phyloP scores from a whole-genome alignment of 2,797 vertebrate genomes.

The Hipposideros larvatus region DNA sequence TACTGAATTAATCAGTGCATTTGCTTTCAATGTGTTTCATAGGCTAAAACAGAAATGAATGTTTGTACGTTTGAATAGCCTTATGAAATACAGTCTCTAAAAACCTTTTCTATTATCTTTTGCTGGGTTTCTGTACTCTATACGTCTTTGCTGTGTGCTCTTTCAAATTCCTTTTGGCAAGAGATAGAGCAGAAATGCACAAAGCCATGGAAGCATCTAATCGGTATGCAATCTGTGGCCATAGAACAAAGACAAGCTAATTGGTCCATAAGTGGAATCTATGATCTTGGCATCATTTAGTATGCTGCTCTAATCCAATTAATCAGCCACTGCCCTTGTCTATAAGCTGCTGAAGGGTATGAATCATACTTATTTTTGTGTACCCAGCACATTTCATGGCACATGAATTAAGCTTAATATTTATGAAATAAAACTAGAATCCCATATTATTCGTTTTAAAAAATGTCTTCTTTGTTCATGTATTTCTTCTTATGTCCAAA shows the following conservation, averaged over 20 bases:
- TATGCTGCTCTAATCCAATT: constrained; percentile 68
- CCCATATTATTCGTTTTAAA: background rate
- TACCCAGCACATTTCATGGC: background rate
- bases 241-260: constrained; percentile 70
- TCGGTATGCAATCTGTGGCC: constrained; percentile 69
- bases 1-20: constrained; percentile 23
- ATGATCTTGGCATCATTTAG: constrained; percentile 69
- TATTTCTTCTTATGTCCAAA: constrained; percentile 22
- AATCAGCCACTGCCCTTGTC: constrained; percentile 1
- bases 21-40: background rate
- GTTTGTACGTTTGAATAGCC: background rate
- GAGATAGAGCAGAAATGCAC: constrained; percentile 60
- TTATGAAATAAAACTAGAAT: constrained; percentile 45
- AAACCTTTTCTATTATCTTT: constrained; percentile 26
- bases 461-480: background rate
- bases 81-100: background rate
- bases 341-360: background rate
- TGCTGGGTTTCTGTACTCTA: background rate
- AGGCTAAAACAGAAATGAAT: background rate
- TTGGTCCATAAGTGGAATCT: constrained; percentile 74
- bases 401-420: background rate
- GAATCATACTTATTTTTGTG: constrained; percentile 54
- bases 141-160: background rate
- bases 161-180: constrained; percentile 64
- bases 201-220: constrained; percentile 59